Base-by-base conservation (phyloP, 1,140 invertebrate genomes). In the Drosophila busckii region DNA sequence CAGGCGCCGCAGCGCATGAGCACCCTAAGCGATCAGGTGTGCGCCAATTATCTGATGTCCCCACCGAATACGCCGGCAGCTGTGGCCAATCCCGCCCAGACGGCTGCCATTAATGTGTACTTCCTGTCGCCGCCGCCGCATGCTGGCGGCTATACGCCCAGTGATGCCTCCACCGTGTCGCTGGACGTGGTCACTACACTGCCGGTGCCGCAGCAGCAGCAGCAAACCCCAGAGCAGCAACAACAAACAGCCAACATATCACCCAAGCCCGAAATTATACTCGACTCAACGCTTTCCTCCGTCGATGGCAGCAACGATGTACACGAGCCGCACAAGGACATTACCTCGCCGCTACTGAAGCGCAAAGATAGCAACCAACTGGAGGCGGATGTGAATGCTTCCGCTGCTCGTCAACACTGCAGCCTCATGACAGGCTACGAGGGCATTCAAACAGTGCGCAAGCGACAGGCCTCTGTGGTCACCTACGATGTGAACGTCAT, bases 401-500 rank as follows among this genome's bases (percentile, higher is more conserved):
- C 70, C 66, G 84, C 62, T 23, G 55, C 38, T 20, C 61, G 68
- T 15, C 80, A 86, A 31, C 69, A 76, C 2, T 67, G 76, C 53
- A 83, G 70, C 55, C 60, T 87, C 19, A 58, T 86, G 17, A 60
- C 75, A 0, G 80, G 80, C 26, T 82, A 85, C 44, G 85, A 87
- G 34, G 80, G 75, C 28, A 70, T 69, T 23, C 85, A 85, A 45
- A 68, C 65, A 3, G 58, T 76, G 23, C 76, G 86, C 15, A 87
- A 86, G 50, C 75, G 86, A 35, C 83, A 87, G 34, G 84, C 86
- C 4, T 87, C 86, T 3, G 82, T 86, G 44, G 86, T 87, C 29
- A 87, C 86, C 42, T 87, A 87, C 55, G 86, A 87, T 37, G 86
- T 87, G 4, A 87, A 87, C 63, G 86, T 87, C 64, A 87, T 87